Base-by-base conservation (phyloP, 2,797 vertebrate genomes). In the Pangasius larnaudii region DNA sequence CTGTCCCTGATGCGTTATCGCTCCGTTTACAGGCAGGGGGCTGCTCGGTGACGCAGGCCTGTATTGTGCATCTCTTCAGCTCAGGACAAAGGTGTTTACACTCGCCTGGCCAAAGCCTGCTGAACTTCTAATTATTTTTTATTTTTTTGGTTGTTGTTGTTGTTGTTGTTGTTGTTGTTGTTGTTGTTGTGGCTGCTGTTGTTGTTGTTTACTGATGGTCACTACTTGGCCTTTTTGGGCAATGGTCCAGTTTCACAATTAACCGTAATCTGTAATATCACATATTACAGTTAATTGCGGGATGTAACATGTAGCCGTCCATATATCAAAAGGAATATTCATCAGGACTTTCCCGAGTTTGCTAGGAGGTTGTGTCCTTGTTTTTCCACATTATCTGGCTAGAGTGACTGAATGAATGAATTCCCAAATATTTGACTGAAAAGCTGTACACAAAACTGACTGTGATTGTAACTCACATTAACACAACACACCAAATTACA, bases 21-120 rank as follows among this genome's bases (percentile, higher is more conserved):
- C 88, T 87, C 86, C 16, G 36, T 91, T 92, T 63, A 63, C 90
- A 90, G 90, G 87, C 90, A 85, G 89, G 92, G 89, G 88, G 89
- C 85, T 86, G 91, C 79, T 84, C 87, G 87, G 90, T 94, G 93
- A 95, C 93, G 92, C 90, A 94, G 88, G 89, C 87, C 87, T 63
- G 90, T 92, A 96, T 96, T 96, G 95, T 95, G 81, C 91, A 92
- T 87, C 89, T 89, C 88, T 88, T 86, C 91, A 92, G 92, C 88
- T 92, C 89, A 91, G 92, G 94, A 96, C 93, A 94, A 95, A 95
- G 93, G 90, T 96, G 94, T 96, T 96, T 95, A 95, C 77, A 42
- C 92, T 87, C 36, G 86, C 42, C 89, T 89, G 65, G 69, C 72
- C 91, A 86, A 83, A 90, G 56, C 72, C 74, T 56, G 65, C 65